Percentiles rank a stretch among this genome's conserved stretches.
phyloP scores from a whole-genome alignment of 1,140 invertebrate species.

The Dysdera silvatica region DNA sequence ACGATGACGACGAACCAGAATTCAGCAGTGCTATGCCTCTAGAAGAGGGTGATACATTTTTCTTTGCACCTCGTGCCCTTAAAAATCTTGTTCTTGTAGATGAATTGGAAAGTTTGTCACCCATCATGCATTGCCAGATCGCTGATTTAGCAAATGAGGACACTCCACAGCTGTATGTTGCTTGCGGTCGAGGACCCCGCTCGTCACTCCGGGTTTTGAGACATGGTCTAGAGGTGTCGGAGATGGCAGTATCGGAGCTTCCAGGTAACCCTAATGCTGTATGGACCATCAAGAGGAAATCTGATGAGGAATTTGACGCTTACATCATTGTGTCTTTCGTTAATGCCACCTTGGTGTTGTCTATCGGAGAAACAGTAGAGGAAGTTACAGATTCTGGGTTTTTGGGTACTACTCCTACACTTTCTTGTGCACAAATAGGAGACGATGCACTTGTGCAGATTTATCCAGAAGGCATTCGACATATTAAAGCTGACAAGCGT shows the following conservation, averaged over 20 bases:
- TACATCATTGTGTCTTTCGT: slow-evolving; percentile 99
- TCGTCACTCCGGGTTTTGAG: slow-evolving; percentile 86
- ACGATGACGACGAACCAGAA: slow-evolving; percentile 98
- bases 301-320: slow-evolving; percentile 96
- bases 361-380: slow-evolving; percentile 99
- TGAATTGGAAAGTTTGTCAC: slow-evolving; percentile 93
- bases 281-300: slow-evolving; percentile 94
- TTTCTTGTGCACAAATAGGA: slow-evolving; percentile 92
- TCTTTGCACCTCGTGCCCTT: slow-evolving; percentile 88
- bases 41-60: slow-evolving; percentile 98
- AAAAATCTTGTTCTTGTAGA: slow-evolving; percentile 96
- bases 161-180: slow-evolving; percentile 93
- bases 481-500: slow-evolving; percentile 92
- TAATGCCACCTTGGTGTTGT: slow-evolving; percentile 96
- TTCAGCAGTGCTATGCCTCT: slow-evolving; percentile 98
- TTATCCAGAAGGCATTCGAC: slow-evolving; percentile 97
- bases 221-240: slow-evolving; percentile 94
- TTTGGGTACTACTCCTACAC: slow-evolving; percentile 92
- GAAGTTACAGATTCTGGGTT: slow-evolving; percentile 99
- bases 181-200: slow-evolving; percentile 88
- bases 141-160: slow-evolving; percentile 82
- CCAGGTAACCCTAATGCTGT: slow-evolving; percentile 99
- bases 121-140: slow-evolving; percentile 80
- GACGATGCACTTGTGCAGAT: slow-evolving; percentile 97
- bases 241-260: slow-evolving; percentile 98